Evolutionary conservation across 2,113 vertebrate genomes (phyloP).

Genomic region (Tetrax tetrax): DNA sequence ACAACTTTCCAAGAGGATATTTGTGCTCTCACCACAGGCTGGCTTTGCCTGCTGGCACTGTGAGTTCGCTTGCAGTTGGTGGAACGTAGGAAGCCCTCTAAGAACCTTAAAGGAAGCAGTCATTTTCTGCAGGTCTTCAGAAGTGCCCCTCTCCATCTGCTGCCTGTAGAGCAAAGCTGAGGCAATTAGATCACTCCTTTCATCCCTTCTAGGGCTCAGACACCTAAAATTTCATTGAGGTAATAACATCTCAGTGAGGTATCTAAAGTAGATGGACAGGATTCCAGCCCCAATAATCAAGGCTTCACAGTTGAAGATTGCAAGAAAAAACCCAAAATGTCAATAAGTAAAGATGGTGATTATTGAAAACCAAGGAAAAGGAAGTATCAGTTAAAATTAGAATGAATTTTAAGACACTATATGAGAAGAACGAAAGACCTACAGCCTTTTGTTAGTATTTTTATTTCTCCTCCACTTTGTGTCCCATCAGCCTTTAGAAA

Average conservation of each 20-base stretch:
- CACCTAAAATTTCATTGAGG: neutral
- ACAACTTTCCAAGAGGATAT: neutral
- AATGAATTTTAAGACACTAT: neutral
- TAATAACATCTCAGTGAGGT: neutral
- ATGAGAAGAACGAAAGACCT: neutral
- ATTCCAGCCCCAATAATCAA: neutral
- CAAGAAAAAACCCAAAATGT: neutral
- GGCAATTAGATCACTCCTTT: neutral
- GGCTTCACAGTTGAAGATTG: neutral
- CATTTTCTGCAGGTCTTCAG: neutral
- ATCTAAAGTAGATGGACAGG: neutral
- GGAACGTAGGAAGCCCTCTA: neutral
- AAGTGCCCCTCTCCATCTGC: neutral
- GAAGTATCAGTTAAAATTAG: neutral
- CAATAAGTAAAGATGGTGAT: neutral
- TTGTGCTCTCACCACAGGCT: neutral
- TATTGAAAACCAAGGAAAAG: neutral
- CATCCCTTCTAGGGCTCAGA: neutral
- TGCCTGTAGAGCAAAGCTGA: neutral
- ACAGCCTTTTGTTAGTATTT: neutral
- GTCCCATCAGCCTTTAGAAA: neutral
- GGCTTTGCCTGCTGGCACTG: neutral
- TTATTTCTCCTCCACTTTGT: neutral
- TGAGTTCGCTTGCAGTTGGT: neutral
- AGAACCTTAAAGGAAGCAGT: neutral